Conservation (phyloP, 2,797 vertebrate genomes). For the Pipistrellus kuhlii region DNA sequence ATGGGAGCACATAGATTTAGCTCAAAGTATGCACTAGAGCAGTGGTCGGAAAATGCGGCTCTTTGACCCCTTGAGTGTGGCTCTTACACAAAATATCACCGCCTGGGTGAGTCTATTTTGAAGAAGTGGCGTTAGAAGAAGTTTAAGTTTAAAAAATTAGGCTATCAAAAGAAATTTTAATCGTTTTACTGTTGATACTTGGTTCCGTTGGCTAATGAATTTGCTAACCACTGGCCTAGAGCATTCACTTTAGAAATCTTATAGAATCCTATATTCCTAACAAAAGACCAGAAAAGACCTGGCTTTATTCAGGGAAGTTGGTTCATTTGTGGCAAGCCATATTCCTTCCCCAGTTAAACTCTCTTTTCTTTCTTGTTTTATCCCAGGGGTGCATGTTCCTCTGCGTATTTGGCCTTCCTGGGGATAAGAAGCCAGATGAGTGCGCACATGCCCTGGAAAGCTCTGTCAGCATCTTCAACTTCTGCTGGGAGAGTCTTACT, state of each 20-base stretch:
- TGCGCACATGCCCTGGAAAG: conserved; percentile 79
- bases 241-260: conserved; percentile 7
- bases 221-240: not conserved
- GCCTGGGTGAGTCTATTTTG: no score
- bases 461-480: conserved; percentile 74
- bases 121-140: no score
- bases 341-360: not conserved
- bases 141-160: no score
- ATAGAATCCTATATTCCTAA: not conserved
- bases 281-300: not conserved
- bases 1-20: not conserved
- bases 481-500: conserved; percentile 73
- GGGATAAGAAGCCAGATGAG: conserved; percentile 81
- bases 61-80: no score
- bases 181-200: no score
- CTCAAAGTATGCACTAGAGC: not conserved
- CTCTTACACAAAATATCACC: no score
- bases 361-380: conserved; percentile 11
- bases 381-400: conserved; percentile 82
- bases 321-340: not conserved
- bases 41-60: no score
- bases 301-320: not conserved
- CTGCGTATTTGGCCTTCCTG: conserved; percentile 83
- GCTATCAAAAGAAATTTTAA: no score
- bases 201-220: no score